These are phyloP conservation scores for Ammodramus savannarum DNA, from an alignment of 2,113 vertebrate genomes.

Conservation along the genomic window DNA sequence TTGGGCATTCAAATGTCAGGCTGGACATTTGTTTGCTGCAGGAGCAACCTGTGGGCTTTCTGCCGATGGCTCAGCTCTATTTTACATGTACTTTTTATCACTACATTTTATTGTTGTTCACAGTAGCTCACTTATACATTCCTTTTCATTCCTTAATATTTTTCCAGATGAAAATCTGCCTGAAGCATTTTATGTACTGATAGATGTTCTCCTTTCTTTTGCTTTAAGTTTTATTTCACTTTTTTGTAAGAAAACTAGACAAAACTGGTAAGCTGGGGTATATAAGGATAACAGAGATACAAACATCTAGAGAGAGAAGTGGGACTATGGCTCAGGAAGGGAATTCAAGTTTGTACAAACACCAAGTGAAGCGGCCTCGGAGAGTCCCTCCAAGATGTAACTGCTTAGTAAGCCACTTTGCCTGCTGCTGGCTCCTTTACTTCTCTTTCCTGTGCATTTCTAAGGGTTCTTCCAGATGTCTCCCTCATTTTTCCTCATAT, in stretches of 20 bases:
- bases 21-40: not conserved
- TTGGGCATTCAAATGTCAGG: not conserved
- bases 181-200: slow-evolving; percentile 66
- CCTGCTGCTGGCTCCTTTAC: not conserved
- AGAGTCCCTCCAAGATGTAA: not conserved
- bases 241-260: slow-evolving; percentile 35
- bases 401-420: not conserved
- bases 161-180: slow-evolving; percentile 69
- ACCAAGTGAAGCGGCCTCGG: not conserved
- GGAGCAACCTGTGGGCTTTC: slow-evolving; percentile 10
- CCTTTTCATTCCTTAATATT: slow-evolving; percentile 65
- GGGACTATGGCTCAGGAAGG: not conserved
- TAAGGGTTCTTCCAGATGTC: not conserved
- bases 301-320: slow-evolving; percentile 21
- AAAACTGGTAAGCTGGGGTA: slow-evolving; percentile 60
- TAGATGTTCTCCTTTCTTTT: slow-evolving; percentile 33
- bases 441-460: not conserved
- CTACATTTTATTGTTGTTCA: slow-evolving; percentile 50
- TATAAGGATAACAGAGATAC: slow-evolving; percentile 49
- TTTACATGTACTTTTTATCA: slow-evolving; percentile 36
- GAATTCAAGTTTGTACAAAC: not conserved
- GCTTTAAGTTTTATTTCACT: slow-evolving; percentile 47
- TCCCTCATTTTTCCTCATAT: not conserved
- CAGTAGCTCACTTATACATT: slow-evolving; percentile 61
- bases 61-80: not conserved